These are phyloP conservation scores for Girardinus metallicus DNA, from an alignment of 2,797 vertebrate species.

Conservation along the genomic window DNA sequence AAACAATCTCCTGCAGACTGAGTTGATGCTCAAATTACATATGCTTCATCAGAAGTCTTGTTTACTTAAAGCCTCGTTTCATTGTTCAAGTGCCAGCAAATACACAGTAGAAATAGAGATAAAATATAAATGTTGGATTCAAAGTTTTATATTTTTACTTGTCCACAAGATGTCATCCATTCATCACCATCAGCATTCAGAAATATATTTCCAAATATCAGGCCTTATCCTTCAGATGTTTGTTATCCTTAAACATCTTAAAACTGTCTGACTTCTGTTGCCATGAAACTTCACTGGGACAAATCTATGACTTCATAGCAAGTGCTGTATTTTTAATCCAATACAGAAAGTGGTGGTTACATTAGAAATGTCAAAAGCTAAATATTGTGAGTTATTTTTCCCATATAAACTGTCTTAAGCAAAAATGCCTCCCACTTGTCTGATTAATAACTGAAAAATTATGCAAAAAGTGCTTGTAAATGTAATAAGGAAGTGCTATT, in stretches of 20 bases:
- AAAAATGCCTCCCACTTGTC: neutral
- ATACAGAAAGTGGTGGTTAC: neutral
- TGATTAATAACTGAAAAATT: conserved; percentile 20
- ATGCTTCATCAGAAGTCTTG: neutral
- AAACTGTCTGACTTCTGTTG: neutral
- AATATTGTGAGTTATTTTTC: neutral
- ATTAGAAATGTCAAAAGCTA: neutral
- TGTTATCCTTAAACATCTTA: neutral
- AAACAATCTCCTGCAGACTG: neutral
- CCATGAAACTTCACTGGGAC: neutral
- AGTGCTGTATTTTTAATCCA: neutral
- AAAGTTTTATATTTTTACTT: neutral
- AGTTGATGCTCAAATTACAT: neutral
- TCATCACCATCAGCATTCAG: neutral
- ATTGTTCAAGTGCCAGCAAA: neutral
- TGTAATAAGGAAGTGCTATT: conserved; percentile 30
- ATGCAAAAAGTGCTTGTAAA: conserved; percentile 18
- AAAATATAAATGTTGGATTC: neutral
- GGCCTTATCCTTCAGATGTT: neutral
- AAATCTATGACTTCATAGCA: neutral
- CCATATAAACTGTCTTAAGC: neutral
- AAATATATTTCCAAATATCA: neutral
- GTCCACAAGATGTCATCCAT: neutral
- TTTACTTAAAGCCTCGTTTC: neutral
- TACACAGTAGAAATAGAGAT: neutral